Evolutionary conservation across 2,888 invertebrate species (phyloP), one percentile per base, ranked within the genome.

Genomic region (Campaea margaritaria): DNA sequence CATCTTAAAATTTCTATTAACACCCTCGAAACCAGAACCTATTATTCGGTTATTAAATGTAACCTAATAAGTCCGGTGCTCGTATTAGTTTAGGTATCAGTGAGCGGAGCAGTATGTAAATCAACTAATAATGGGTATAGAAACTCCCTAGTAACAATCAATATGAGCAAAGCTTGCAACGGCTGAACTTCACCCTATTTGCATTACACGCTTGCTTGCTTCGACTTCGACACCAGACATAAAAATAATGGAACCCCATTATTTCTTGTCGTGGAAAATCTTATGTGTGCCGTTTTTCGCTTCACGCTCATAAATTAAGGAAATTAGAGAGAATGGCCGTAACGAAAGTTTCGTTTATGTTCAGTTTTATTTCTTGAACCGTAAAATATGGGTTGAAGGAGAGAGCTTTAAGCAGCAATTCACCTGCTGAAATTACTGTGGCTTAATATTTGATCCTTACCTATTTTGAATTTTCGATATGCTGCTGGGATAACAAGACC

Each of bases 161-260:
- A 84, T 84, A 81, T 64, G 67, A 73, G 72, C 66, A 73, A 68
- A 75, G 70, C 72, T 70, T 71, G 77, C 78, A 76, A 73, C 78
- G 75, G 77, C 73, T 77, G 74, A 83, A 82, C 77, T 81, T 80
- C 69, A 74, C 68, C 71, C 74, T 73, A 76, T 81, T 78, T 76
- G 77, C 76, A 79, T 81, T 78, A 79, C 73, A 75, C 72, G 75
- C 67, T 70, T 70, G 74, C 70, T 75, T 73, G 67, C 65, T 59
- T 58, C 64, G 50, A 69, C 65, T 69, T 73, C 63, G 64, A 65
- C 65, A 59, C 45, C 50, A 73, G 78, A 78, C 64, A 62, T 77
- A 74, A 36, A 67, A 68, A 58, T 64, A 67, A 70, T 72, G 69
- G 73, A 76, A 73, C 51, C 50, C 58, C 67, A 67, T 69, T 65